These are phyloP conservation scores for Hippocampus zosterae DNA, from an alignment of 2,113 vertebrate genomes.

Conservation along the genomic window DNA sequence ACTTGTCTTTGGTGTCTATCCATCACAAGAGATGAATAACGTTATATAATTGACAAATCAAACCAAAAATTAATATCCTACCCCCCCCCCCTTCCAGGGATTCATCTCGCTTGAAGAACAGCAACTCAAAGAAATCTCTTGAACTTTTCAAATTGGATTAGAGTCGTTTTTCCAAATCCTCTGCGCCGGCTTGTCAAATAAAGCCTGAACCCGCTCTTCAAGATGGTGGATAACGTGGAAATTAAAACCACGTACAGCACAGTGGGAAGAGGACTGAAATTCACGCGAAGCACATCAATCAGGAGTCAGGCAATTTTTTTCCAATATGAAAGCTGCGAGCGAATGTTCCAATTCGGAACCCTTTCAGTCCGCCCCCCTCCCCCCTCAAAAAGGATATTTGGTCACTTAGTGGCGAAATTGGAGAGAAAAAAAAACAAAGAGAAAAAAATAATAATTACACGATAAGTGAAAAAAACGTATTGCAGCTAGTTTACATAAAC, in stretches of 20 bases:
- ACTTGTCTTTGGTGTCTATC: background rate
- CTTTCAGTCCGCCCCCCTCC: no score
- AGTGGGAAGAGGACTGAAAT: background rate
- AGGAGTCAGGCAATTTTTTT: no score
- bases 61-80: no score
- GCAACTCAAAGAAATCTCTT: background rate
- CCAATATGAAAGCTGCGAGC: no score
- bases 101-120: background rate
- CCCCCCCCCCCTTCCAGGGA: background rate
- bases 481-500: no score
- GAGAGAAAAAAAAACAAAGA: no score
- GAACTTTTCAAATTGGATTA: conserved; percentile 1
- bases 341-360: no score
- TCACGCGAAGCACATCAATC: background rate
- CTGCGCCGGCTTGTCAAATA: background rate
- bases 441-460: no score
- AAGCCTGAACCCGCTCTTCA: background rate
- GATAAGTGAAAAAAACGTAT: no score
- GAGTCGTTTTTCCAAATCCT: background rate
- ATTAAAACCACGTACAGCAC: background rate
- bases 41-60: background rate
- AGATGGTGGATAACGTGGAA: background rate
- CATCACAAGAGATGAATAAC: background rate
- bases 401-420: no score
- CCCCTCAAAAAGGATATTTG: no score